Base-by-base conservation (phyloP, 2,113 vertebrate species). In the Sitta europaea region DNA sequence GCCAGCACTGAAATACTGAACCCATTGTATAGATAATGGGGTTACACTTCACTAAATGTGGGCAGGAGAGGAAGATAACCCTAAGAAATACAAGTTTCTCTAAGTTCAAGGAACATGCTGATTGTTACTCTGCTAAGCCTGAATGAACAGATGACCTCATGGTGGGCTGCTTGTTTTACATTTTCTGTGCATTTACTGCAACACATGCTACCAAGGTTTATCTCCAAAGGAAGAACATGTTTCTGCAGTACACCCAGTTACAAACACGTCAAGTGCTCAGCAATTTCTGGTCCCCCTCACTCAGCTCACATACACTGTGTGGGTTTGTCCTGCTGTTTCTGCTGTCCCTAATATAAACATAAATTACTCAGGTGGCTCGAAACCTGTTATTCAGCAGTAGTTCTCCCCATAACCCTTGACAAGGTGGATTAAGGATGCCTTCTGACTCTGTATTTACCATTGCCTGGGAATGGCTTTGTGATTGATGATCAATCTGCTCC, bases 331-430 rank as follows among this genome's bases (percentile, higher is more conserved):
- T 70, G 4, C 8, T 67, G 36, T 66, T 86, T 63, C 58, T 58
- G 29, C 45, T 73, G 63, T 13, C 58, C 51, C 48, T 38, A 45
- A 51, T 4, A 57, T 0, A 19, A 42, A 85, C 58, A 33, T 36
- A 76, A 77, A 80, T 9, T 19, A 72, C 47, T 35, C 1, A 0
- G 40, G 57, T 33, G 61, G 51, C 50, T 74, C 0, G 0, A 38
- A 71, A 83, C 29, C 74, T 7, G 0, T n/a, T 40, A 27, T 15
- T 40, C 76, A 88, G 82, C 59, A 92, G 86, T 36, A 85, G 45
- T 20, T 72, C 33, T 73, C 35, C 48, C 42, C n/a, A 18, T 8
- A 58, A 28, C 21, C 16, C 15, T 42, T 42, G 55, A 68, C 2
- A 36, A 73, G 15, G 20, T 22, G 35, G 38, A n/a, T 65, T 20